phyloP scores from a whole-genome alignment of 2,888 invertebrate genomes.

The Trissonchulus sp. region DNA sequence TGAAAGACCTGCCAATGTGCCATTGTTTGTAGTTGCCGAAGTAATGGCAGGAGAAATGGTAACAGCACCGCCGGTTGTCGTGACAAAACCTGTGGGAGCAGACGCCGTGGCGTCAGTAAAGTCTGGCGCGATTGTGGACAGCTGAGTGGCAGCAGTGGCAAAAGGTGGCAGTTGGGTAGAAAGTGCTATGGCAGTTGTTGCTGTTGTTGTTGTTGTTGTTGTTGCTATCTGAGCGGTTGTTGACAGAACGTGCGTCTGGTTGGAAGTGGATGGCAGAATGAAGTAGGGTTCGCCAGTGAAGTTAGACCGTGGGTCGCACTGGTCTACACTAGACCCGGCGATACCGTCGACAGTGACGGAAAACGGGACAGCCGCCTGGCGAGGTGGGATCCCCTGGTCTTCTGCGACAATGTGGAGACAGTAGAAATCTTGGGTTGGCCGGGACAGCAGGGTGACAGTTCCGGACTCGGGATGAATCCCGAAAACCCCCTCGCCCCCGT shows the following conservation, averaged over 20 bases:
- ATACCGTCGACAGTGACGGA: conserved; percentile 2
- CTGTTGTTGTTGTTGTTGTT: neutral
- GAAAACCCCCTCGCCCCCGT: conserved; percentile 11
- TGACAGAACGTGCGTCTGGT: too few relatives aligned
- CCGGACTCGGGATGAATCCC: neutral
- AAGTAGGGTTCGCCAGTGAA: neutral
- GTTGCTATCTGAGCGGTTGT: neutral
- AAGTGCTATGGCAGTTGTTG: neutral
- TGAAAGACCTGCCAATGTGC: too few relatives aligned
- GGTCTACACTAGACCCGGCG: too few relatives aligned
- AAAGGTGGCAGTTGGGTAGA: neutral
- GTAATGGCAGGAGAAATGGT: neutral
- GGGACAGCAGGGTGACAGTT: neutral
- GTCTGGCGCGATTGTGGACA: neutral
- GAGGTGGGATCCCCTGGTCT: neutral
- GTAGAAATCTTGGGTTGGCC: neutral
- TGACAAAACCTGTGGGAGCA: neutral
- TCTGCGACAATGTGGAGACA: neutral
- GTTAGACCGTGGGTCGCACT: neutral
- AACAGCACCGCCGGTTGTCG: neutral
- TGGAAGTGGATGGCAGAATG: neutral
- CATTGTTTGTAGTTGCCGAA: too few relatives aligned
- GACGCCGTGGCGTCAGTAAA: neutral
- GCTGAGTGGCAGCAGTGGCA: neutral
- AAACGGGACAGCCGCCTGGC: neutral